phyloP scores from a whole-genome alignment of 2,888 invertebrate genomes.

The Acanthosepion lycidas region DNA sequence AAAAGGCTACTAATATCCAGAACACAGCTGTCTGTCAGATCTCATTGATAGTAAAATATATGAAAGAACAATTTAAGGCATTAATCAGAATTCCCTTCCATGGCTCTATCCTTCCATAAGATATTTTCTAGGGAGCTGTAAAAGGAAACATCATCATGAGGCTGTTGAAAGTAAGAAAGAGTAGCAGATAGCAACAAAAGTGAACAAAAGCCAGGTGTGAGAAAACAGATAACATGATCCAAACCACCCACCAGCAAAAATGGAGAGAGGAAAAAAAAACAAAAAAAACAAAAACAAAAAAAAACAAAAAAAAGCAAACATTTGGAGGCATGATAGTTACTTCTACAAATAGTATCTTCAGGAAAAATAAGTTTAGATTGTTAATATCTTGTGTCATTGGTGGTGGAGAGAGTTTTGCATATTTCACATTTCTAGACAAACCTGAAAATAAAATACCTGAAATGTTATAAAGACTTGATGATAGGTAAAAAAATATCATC shows the following conservation, averaged over 20 bases:
- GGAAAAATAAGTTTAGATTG: neutral
- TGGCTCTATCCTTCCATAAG: neutral
- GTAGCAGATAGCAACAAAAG: neutral
- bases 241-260: neutral
- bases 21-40: neutral
- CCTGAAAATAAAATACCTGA: no score
- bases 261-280: no score
- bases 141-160: neutral
- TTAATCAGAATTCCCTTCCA: neutral
- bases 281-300: no score
- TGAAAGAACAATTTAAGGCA: neutral
- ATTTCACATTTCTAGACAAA: no score
- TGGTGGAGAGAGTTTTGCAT: no score
- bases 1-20: neutral
- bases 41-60: neutral
- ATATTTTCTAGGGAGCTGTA: neutral
- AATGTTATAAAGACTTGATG: no score
- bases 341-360: neutral
- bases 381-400: neutral
- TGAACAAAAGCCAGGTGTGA: neutral
- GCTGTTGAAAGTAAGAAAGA: neutral
- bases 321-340: neutral
- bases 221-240: neutral
- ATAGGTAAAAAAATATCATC: no score
- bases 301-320: neutral